Percentiles rank a stretch among this genome's conserved stretches.
These are phyloP conservation scores for Halichoeres trimaculatus DNA, from an alignment of 2,113 vertebrate genomes.

Conservation along the genomic window DNA sequence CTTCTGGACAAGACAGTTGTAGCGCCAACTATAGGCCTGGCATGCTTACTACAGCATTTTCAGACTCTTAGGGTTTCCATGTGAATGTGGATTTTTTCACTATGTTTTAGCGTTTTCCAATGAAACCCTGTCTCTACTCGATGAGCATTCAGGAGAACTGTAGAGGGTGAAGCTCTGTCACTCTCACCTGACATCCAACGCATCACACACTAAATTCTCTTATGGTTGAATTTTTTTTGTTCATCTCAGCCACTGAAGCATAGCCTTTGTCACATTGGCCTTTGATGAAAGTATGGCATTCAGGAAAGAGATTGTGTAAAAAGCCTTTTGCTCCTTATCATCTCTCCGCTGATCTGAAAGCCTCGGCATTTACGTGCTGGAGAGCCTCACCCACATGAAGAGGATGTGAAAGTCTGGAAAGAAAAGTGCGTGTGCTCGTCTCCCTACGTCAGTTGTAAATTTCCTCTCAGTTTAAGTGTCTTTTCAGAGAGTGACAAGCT, in stretches of 20 bases:
- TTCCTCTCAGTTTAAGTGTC: conserved; percentile 19
- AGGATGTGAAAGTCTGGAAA: background rate
- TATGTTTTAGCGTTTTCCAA: too few relatives aligned
- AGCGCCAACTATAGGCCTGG: too few relatives aligned
- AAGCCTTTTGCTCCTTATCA: conserved; percentile 12
- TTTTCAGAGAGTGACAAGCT: conserved; percentile 15
- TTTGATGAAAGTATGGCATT: conserved; percentile 18
- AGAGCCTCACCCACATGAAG: conserved; percentile 7
- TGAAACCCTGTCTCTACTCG: too few relatives aligned
- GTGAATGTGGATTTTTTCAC: too few relatives aligned
- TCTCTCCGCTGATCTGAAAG: conserved; percentile 5
- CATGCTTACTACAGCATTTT: too few relatives aligned
- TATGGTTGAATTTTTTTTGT: conserved; percentile 3
- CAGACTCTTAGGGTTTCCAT: too few relatives aligned
- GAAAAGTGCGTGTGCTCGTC: background rate
- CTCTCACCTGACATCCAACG: conserved; percentile 4
- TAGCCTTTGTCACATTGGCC: background rate
- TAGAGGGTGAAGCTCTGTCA: conserved; percentile 1
- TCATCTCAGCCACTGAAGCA: background rate
- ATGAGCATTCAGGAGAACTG: conserved; percentile 27
- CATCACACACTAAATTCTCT: conserved; percentile 10
- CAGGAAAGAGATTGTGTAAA: background rate
- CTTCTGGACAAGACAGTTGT: too few relatives aligned
- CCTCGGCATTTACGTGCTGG: background rate
- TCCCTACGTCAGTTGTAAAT: conserved; percentile 2